phyloP scores from a whole-genome alignment of 2,888 invertebrate genomes.

The Phengaris alcon region DNA sequence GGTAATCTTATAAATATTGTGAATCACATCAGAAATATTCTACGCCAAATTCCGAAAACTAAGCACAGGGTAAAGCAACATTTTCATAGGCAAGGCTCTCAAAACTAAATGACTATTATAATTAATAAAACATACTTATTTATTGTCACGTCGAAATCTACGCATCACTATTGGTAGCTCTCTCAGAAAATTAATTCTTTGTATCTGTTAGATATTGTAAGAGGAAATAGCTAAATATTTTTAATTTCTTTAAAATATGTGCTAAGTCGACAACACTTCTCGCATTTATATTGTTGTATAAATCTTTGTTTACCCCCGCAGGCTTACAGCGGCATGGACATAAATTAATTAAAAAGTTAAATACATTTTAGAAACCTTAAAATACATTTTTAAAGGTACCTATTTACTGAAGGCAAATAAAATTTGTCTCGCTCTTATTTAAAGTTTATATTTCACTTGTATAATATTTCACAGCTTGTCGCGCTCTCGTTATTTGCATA shows the following conservation, averaged over 20 bases:
- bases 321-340: background rate
- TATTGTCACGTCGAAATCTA: too few species aligned
- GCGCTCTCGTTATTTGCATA: too few species aligned
- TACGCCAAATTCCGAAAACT: background rate
- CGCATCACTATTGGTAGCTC: too few species aligned
- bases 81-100: background rate
- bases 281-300: background rate
- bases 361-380: background rate
- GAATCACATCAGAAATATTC: background rate
- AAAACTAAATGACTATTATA: too few species aligned
- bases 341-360: slow-evolving; percentile 16
- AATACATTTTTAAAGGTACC: background rate
- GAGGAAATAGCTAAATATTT: background rate
- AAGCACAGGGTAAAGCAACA: background rate
- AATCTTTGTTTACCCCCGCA: slow-evolving; percentile 5
- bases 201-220: too few species aligned
- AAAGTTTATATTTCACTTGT: too few species aligned
- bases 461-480: too few species aligned
- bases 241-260: background rate
- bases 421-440: background rate
- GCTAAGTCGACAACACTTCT: background rate
- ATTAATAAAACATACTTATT: too few species aligned
- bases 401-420: background rate
- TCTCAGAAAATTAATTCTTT: too few species aligned
- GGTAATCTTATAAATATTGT: background rate